These are phyloP conservation scores for Phyllopteryx taeniolatus DNA, from an alignment of 2,113 vertebrate species.

Conservation along the genomic window DNA sequence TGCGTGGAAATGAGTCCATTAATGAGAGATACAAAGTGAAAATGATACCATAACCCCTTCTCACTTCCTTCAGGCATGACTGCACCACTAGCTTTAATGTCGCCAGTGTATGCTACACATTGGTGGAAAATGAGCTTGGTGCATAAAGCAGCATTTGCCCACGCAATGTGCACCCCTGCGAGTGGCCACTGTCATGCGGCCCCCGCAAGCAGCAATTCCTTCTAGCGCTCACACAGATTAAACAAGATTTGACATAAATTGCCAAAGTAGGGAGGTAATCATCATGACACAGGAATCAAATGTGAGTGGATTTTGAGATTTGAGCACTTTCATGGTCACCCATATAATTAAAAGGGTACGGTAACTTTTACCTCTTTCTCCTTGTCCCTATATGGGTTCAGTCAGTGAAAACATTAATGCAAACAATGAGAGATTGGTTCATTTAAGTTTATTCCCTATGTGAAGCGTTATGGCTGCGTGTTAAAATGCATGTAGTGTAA, in stretches of 20 bases:
- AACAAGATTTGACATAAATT: conserved; percentile 59
- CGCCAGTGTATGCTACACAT: conserved; percentile 44
- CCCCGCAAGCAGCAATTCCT: conserved; percentile 35
- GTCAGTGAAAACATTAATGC: conserved; percentile 18
- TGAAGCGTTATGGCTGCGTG: conserved; percentile 11
- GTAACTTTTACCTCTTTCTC: background rate
- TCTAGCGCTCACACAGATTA: conserved; percentile 31
- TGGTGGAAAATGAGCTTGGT: conserved; percentile 54
- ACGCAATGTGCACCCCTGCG: conserved; percentile 48
- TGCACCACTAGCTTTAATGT: conserved; percentile 59
- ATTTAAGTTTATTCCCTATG: conserved; percentile 38
- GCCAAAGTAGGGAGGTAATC: conserved; percentile 39
- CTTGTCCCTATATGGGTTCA: background rate
- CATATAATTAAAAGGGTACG: conserved; percentile 32
- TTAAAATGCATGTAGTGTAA: conserved; percentile 31
- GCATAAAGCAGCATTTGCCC: conserved; percentile 70
- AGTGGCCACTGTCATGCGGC: conserved; percentile 32
- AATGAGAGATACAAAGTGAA: conserved; percentile 50
- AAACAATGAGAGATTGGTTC: conserved; percentile 35
- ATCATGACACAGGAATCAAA: conserved; percentile 38
- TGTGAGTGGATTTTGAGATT: conserved; percentile 34
- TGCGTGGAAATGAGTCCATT: conserved; percentile 36
- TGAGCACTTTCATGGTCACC: conserved; percentile 22
- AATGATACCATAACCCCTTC: conserved; percentile 48
- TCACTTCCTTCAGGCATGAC: conserved; percentile 60